Evolutionary conservation across 2,113 vertebrate species (phyloP).

Genomic region (Hypomesus transpacificus): DNA sequence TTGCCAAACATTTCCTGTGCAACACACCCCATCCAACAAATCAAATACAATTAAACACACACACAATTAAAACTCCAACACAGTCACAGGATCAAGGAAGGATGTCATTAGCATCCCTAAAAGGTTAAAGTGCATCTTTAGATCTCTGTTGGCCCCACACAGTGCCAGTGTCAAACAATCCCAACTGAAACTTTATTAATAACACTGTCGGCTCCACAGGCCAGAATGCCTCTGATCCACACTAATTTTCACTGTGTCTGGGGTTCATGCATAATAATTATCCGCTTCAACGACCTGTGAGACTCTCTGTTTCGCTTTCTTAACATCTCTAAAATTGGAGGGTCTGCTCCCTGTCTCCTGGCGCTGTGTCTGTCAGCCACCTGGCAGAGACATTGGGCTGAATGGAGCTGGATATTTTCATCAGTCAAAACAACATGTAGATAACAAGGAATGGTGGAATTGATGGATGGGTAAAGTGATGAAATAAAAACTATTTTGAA

Average conservation of each 20-base stretch:
- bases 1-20: too few species aligned
- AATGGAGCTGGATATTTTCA: too few species aligned
- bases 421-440: too few species aligned
- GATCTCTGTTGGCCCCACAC: neutral
- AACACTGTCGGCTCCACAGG: constrained; percentile 51
- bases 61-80: neutral
- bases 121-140: neutral
- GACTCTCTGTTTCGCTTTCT: constrained; percentile 45
- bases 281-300: constrained; percentile 53
- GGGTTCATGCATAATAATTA: constrained; percentile 64
- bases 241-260: constrained; percentile 60
- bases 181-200: constrained; percentile 56
- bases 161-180: neutral
- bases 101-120: too few species aligned
- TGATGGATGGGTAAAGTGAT: too few species aligned
- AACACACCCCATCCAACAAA: too few species aligned
- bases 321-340: constrained; percentile 45
- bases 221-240: constrained; percentile 48
- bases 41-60: neutral
- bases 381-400: constrained; percentile 36
- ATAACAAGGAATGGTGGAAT: too few species aligned
- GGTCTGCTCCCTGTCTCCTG: constrained; percentile 15
- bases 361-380: constrained; percentile 20
- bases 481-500: too few species aligned
- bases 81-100: neutral